Base-by-base conservation (phyloP, 2,888 invertebrate genomes). In the Xylophagus ater region DNA sequence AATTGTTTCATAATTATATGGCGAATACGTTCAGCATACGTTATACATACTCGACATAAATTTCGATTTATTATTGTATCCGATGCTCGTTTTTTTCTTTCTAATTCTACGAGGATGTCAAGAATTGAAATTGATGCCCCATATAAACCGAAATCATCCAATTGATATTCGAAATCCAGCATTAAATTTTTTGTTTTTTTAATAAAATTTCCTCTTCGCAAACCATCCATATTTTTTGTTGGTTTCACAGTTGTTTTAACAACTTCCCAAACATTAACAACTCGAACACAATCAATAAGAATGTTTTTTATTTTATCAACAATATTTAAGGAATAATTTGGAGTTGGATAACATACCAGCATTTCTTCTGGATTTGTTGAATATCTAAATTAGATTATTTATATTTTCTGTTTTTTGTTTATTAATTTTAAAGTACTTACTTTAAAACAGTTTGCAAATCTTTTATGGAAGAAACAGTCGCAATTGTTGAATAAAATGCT, bases 401-500 rank as follows among this genome's bases (percentile, higher is more conserved):
- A 15, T 19, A 19, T 26, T 28, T n/a, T n/a, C n/a, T 3, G 20
- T 9, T 12, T 24, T 19, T 6, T 17, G 26, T 7, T n/a, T 15
- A 4, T 25, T 26, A 14, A 15, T 10, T 25, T 19, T 23, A 13
- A 34, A 29, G n/a, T 37, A 50, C 57, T 59, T 70, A 72, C 49
- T 62, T 29, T 51, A 65, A 51, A 3, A 65, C 62, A 44, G 64
- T 64, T 37, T 55, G 48, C 45, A 55, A 49, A 34, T 61, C 53
- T 59, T 71, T 50, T 31, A 62, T 52, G 37, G 75, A 72, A 39
- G 75, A 68, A 2, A 78, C 76, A 0, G 84, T 83, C 0, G 79
- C 73, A 17, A 88, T 77, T 43, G 75, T 78, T 14, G 80, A 73
- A 15, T 77, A 76, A 53, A 80, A 79, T 1, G 81, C 82, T 0